A percentile compares a stretch with the other conserved stretches of the same genome.
Conservation (phyloP, 2,113 vertebrate species). For the Australoheros scitulus region DNA sequence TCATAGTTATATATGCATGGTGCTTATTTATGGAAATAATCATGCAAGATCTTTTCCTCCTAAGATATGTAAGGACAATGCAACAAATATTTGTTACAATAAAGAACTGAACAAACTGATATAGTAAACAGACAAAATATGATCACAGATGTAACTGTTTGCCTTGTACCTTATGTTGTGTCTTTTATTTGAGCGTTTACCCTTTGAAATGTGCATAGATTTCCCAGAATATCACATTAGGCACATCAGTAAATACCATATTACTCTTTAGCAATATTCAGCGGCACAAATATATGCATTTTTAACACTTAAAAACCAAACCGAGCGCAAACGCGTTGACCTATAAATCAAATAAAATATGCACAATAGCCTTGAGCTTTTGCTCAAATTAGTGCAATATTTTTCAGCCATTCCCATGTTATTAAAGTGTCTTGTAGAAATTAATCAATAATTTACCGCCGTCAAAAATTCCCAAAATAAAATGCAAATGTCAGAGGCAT, state of each 20-base stretch:
- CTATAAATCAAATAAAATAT: not conserved
- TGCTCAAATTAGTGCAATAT: not conserved
- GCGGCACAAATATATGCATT: not conserved
- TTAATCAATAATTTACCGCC: not conserved
- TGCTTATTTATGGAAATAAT: not conserved
- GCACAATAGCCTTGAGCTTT: not conserved
- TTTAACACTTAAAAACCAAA: not conserved
- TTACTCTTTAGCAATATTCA: not conserved
- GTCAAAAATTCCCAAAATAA: not conserved
- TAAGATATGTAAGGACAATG: not conserved
- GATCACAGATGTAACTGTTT: not conserved
- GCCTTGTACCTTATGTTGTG: not conserved
- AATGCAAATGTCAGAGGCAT: not conserved
- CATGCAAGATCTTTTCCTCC: not conserved
- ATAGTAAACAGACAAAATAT: not conserved
- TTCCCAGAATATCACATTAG: not conserved
- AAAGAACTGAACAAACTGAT: not conserved
- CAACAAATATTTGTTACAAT: too few species aligned
- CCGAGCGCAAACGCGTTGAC: not conserved
- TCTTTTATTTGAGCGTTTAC: not conserved
- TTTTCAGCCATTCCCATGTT: not conserved
- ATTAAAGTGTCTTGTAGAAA: not conserved
- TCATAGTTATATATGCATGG: not conserved
- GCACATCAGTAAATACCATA: not conserved
- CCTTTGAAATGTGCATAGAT: not conserved